Conservation (phyloP, 2,888 invertebrate genomes). For the Osmoderma eremita region DNA sequence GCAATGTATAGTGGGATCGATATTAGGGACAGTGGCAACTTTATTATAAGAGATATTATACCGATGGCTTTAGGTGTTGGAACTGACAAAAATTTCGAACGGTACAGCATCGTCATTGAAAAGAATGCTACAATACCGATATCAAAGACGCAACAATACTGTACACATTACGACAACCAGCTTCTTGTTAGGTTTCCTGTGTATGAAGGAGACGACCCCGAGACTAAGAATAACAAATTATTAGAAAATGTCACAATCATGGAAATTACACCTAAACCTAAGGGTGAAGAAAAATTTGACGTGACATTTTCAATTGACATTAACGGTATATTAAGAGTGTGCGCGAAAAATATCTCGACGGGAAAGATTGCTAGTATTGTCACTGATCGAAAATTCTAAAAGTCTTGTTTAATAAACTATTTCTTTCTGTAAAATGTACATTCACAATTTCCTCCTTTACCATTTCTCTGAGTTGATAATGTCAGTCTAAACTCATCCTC, state of each 20-base stretch:
- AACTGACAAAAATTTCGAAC: slow-evolving; percentile 17
- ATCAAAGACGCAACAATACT: background rate
- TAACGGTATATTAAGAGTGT: slow-evolving; percentile 18
- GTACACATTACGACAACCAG: slow-evolving; percentile 47
- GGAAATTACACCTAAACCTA: background rate
- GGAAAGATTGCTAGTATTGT: background rate
- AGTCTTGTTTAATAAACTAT: no score
- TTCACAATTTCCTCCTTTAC: no score
- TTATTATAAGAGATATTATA: slow-evolving; percentile 48
- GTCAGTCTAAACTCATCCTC: no score
- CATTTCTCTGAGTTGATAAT: no score
- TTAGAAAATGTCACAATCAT: slow-evolving; percentile 11
- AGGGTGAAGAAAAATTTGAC: slow-evolving; percentile 1
- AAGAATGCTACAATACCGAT: slow-evolving; percentile 49
- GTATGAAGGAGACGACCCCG: slow-evolving; percentile 20
- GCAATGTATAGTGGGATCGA: slow-evolving; percentile 45
- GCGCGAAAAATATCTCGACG: background rate
- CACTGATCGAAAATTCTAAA: background rate
- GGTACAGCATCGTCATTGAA: slow-evolving; percentile 48
- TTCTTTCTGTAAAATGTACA: no score
- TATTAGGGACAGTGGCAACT: slow-evolving; percentile 25
- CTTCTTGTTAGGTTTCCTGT: background rate
- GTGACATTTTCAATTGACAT: slow-evolving; percentile 18
- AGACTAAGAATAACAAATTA: slow-evolving; percentile 1
- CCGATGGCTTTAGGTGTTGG: slow-evolving; percentile 47